Base-by-base conservation (phyloP, 2,888 invertebrate genomes). In the Drosophila tripunctata region DNA sequence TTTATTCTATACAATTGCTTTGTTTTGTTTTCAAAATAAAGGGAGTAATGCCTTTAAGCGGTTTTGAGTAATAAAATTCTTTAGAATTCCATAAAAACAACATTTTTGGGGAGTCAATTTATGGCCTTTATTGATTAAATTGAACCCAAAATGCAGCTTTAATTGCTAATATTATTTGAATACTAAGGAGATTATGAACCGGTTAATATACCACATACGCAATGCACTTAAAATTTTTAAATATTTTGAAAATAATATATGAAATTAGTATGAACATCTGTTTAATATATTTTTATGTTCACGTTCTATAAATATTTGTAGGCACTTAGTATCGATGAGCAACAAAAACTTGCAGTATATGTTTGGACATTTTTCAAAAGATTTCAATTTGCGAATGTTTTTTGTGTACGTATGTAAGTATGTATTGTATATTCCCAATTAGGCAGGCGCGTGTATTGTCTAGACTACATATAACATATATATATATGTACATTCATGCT, bases 391-490 rank as follows among this genome's bases (percentile, higher is more conserved):
- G 15, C 12, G 40, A 15, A 19, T 45, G 15, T 6, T 12, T 24
- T 57, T 44, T 24, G n/a, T n/a, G n/a, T n/a, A n/a, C n/a, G n/a
- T n/a, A n/a, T n/a, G n/a, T n/a, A n/a, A n/a, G n/a, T n/a, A n/a
- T n/a, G n/a, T n/a, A n/a, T n/a, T n/a, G n/a, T n/a, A 61, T 48
- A 21, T 47, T 17, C 4, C 8, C 3, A 33, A 41, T 52, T 15
- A 22, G 19, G 24, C 3, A 50, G 19, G 15, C 54, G 24, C 48
- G 6, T 41, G 43, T 19, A 33, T 51, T 30, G 36, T 48, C 21
- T 38, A 33, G 15, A 56, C 66, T 15, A 41, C 4, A 44, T n/a
- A n/a, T n/a, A 41, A 43, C 12, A n/a, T 27, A 33, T 22, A 17
- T 17, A 10, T 4, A 14, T 19, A 8, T 8, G 8, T 5, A 5